Percentiles rank a stretch among this genome's conserved stretches.
Evolutionary conservation across 2,888 invertebrate species (phyloP).

Genomic region (Monochamus alternatus): DNA sequence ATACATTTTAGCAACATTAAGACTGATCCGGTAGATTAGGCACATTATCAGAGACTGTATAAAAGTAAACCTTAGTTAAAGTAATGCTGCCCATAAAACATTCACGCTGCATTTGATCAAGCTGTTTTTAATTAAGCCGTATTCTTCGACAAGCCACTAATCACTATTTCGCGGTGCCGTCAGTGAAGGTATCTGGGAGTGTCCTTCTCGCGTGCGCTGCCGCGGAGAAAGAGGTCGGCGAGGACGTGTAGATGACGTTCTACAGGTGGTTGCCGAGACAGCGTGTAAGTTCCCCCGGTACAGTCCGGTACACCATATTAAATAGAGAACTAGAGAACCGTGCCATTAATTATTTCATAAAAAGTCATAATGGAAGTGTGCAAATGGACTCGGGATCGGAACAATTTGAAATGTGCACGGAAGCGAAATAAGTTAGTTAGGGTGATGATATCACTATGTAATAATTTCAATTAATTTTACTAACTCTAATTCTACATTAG

Average conservation of each 20-base stretch:
- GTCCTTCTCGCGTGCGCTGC: slow-evolving; percentile 19
- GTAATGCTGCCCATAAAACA: slow-evolving; percentile 57
- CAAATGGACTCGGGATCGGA: too few species aligned
- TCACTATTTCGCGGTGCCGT: slow-evolving; percentile 47
- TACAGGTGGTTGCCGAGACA: slow-evolving; percentile 6
- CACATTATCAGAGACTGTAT: slow-evolving; percentile 44
- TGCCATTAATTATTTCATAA: background rate
- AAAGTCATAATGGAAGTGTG: background rate
- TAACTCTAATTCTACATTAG: too few species aligned
- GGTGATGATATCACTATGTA: too few species aligned
- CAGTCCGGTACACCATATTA: slow-evolving; percentile 2
- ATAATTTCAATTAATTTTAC: too few species aligned
- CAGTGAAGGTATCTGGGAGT: slow-evolving; percentile 11
- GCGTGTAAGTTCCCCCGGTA: slow-evolving; percentile 3
- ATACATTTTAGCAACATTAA: slow-evolving; percentile 39
- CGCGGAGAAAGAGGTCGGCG: slow-evolving; percentile 15
- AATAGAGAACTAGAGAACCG: background rate
- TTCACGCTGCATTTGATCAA: slow-evolving; percentile 57
- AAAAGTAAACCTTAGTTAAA: slow-evolving; percentile 51
- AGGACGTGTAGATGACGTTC: slow-evolving; percentile 11
- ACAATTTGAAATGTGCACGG: too few species aligned
- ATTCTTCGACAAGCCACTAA: slow-evolving; percentile 53
- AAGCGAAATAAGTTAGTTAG: too few species aligned
- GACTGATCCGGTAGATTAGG: slow-evolving; percentile 46
- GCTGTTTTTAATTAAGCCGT: slow-evolving; percentile 58